Conservation (phyloP, 23 tunicate genomes). For the Halocynthia roretzi region DNA sequence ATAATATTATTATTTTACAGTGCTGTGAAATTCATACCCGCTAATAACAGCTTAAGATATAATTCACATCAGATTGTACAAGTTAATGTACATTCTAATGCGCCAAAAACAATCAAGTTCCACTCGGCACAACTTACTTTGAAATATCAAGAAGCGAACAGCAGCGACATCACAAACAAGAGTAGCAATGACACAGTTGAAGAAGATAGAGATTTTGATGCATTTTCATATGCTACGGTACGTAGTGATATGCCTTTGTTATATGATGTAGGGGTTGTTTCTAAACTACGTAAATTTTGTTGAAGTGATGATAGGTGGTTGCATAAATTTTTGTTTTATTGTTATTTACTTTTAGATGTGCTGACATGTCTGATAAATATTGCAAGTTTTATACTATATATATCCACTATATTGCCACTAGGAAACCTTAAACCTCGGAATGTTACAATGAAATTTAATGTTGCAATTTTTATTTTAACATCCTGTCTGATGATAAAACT, state of each 20-base stretch:
- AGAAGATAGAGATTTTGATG: constrained; percentile 11
- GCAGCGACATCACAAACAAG: background rate
- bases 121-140: constrained; percentile 39
- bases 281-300: too few species aligned
- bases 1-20: constrained; percentile 26
- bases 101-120: constrained; percentile 43
- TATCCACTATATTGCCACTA: too few species aligned
- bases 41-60: constrained; percentile 43
- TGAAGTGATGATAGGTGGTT: too few species aligned
- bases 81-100: constrained; percentile 23
- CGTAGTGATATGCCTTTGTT: background rate
- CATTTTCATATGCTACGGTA: constrained; percentile 15
- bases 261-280: too few species aligned
- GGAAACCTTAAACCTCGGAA: too few species aligned
- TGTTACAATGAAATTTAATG: too few species aligned
- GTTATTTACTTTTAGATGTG: too few species aligned
- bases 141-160: constrained; percentile 4
- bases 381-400: too few species aligned
- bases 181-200: background rate
- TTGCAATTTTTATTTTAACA: too few species aligned
- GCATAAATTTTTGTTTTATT: too few species aligned
- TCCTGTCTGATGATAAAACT: too few species aligned
- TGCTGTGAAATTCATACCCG: constrained; percentile 60
- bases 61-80: constrained; percentile 34
- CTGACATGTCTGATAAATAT: too few species aligned